Percentiles rank a stretch among this genome's conserved stretches.
phyloP scores from a whole-genome alignment of 2,888 invertebrate species.

The Agrotis clavis region DNA sequence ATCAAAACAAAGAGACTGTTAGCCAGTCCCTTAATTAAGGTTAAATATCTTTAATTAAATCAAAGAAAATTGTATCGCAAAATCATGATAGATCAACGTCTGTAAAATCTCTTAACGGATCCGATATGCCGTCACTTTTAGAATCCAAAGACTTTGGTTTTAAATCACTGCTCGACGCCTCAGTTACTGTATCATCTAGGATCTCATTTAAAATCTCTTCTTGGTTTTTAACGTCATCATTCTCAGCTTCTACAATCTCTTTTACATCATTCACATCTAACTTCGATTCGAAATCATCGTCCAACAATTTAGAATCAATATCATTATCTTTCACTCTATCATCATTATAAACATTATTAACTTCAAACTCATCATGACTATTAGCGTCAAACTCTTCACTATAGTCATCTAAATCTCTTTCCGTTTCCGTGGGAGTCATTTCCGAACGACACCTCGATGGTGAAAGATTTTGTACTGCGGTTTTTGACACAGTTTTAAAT shows the following conservation, averaged over 20 bases:
- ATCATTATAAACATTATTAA: conserved; percentile 34
- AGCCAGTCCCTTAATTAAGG: conserved; percentile 6
- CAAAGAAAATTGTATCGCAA: conserved; percentile 75
- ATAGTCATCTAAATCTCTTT: conserved; percentile 77
- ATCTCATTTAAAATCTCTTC: conserved; percentile 63
- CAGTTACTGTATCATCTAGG: conserved; percentile 55
- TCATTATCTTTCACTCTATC: conserved; percentile 25
- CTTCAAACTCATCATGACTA: conserved; percentile 53
- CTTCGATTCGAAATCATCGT: conserved; percentile 34
- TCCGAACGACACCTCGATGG: conserved; percentile 76
- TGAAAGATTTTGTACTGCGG: conserved; percentile 83
- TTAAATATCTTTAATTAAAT: conserved; percentile 70
- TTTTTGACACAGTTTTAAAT: conserved; percentile 86
- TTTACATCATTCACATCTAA: conserved; percentile 33
- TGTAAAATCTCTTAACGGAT: conserved; percentile 79
- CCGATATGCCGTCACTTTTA: conserved; percentile 67
- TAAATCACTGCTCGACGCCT: conserved; percentile 48
- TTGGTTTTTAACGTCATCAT: conserved; percentile 34
- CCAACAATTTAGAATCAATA: conserved; percentile 33
- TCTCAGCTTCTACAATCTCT: conserved; percentile 4
- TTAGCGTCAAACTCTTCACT: conserved; percentile 68
- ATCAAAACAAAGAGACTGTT: background rate
- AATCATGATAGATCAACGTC: conserved; percentile 84
- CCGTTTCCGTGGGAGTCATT: conserved; percentile 75
- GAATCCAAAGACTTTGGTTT: conserved; percentile 54